phyloP scores from a whole-genome alignment of 2,888 invertebrate genomes.

The Octonoba sinensis region DNA sequence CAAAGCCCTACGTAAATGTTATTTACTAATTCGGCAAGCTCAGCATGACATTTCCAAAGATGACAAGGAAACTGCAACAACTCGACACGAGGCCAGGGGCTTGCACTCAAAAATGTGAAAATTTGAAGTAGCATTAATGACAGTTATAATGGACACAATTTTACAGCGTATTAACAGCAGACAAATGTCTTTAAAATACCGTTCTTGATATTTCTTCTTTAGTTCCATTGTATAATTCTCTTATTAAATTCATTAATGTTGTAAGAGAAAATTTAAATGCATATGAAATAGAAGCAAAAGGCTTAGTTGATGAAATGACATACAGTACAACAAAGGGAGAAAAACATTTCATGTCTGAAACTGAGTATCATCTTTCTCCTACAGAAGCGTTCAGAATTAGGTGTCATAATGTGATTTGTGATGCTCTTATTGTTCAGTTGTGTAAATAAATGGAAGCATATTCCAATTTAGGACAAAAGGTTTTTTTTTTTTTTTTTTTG shows the following conservation, averaged over 20 bases:
- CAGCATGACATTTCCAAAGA: neutral
- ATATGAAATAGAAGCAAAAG: neutral
- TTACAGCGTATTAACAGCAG: neutral
- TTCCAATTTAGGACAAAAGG: too few relatives aligned
- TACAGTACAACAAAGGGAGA: too few relatives aligned
- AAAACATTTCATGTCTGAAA: too few relatives aligned
- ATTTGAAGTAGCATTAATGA: neutral
- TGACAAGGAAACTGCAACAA: neutral
- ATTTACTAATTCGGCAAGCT: neutral
- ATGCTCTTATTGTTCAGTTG: neutral
- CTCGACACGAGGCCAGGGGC: constrained; percentile 1
- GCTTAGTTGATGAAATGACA: too few relatives aligned
- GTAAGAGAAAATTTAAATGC: neutral
- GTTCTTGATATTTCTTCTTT: neutral
- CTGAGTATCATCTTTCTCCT: neutral
- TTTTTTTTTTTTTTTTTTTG: too few relatives aligned
- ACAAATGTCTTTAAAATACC: neutral
- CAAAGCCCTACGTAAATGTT: neutral
- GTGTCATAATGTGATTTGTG: constrained; percentile 3
- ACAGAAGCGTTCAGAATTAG: neutral
- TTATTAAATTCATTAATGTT: neutral
- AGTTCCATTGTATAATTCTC: constrained; percentile 4
- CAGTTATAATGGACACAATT: constrained; percentile 1
- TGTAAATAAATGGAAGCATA: too few relatives aligned
- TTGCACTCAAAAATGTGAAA: neutral